A percentile compares a stretch with the other conserved stretches of the same genome.
phyloP scores from a whole-genome alignment of 1,140 invertebrate genomes.

The Teleogryllus occipitalis region DNA sequence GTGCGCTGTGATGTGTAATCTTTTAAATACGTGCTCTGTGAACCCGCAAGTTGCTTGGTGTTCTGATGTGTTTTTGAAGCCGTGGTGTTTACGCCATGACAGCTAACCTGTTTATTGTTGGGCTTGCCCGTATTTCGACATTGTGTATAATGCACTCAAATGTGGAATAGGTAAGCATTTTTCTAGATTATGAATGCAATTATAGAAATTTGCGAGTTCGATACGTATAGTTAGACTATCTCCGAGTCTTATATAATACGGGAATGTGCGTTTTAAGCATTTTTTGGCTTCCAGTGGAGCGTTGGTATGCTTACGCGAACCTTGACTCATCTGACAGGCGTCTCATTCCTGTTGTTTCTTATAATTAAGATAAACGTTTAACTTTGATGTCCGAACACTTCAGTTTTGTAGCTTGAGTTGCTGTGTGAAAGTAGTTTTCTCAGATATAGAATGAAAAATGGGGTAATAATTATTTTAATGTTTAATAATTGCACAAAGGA shows the following conservation, averaged over 20 bases:
- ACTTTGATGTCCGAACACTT: neutral
- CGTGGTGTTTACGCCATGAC: slow-evolving; percentile 23
- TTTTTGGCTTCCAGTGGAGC: neutral
- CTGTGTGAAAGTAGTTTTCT: neutral
- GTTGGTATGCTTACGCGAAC: neutral
- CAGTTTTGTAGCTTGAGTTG: too few relatives aligned
- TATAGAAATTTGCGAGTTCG: neutral
- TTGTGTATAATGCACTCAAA: slow-evolving; percentile 13
- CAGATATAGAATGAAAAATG: neutral
- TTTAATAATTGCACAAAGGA: neutral
- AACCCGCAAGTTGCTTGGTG: neutral
- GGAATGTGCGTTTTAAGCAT: neutral
- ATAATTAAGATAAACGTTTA: neutral
- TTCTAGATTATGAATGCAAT: neutral
- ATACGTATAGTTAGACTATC: neutral
- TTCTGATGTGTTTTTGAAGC: slow-evolving; percentile 12
- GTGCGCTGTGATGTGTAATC: neutral
- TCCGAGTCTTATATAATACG: neutral
- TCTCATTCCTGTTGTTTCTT: neutral
- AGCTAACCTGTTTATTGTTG: slow-evolving; percentile 22
- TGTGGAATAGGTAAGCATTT: neutral
- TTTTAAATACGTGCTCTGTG: neutral
- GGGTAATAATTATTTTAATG: too few relatives aligned
- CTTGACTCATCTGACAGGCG: neutral
- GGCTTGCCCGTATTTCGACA: slow-evolving; percentile 7